phyloP scores from a whole-genome alignment of 2,113 vertebrate species.

The Solea solea region DNA sequence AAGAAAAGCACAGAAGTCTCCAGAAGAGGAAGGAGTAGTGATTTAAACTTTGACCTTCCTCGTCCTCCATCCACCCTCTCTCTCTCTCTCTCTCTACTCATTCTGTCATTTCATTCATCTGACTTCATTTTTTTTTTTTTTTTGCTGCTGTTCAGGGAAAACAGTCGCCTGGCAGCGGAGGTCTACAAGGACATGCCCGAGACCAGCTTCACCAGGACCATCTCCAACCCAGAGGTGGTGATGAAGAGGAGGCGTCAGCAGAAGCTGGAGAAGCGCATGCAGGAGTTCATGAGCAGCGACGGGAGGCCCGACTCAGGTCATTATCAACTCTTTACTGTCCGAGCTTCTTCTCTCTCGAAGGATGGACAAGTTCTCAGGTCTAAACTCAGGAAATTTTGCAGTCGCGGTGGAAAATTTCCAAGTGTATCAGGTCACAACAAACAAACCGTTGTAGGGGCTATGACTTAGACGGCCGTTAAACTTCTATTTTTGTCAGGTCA shows the following conservation, averaged over 20 bases:
- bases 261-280: slow-evolving; percentile 96
- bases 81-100: background rate
- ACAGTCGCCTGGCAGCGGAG: slow-evolving; percentile 93
- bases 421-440: no score
- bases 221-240: slow-evolving; percentile 98
- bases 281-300: slow-evolving; percentile 95
- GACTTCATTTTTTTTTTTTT: background rate
- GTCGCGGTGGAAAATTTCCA: no score
- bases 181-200: slow-evolving; percentile 99
- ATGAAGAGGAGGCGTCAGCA: slow-evolving; percentile 97
- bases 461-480: no score
- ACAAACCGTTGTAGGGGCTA: no score
- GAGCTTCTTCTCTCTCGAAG: no score
- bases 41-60: slow-evolving; percentile 25
- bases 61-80: slow-evolving; percentile 8
- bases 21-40: slow-evolving; percentile 21
- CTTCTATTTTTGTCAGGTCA: no score
- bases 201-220: slow-evolving; percentile 97
- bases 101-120: background rate
- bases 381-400: no score
- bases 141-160: slow-evolving; percentile 82
- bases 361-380: no score
- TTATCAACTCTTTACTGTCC: no score
- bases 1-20: slow-evolving; percentile 21
- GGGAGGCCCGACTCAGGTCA: slow-evolving; percentile 95